Evolutionary conservation across 1,140 invertebrate genomes (phyloP), one percentile per base, ranked within the genome.

Genomic region (Anthonomus grandis): DNA sequence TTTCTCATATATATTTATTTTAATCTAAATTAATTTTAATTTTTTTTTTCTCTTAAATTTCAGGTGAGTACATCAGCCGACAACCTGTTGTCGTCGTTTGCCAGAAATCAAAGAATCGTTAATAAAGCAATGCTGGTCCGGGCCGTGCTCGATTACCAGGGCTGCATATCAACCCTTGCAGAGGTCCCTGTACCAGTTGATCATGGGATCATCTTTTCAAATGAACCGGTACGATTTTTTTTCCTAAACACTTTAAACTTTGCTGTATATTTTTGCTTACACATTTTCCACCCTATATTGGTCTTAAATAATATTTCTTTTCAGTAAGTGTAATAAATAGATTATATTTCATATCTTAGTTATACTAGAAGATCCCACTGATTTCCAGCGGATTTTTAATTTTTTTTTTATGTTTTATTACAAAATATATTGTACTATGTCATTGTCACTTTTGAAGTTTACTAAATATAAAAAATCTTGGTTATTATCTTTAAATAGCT

Each of bases 61-160:
- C 13, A 55, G 52, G 52, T 55, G 52, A 55, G 52, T 55, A 55
- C 22, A 46, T 42, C 39, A 21, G 23, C n/a, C n/a, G n/a, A n/a
- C n/a, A 39, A 22, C 31, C 10, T 10, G 12, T 45, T 22, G 47
- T 49, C 41, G 39, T 25, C 44, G 12, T 19, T 15, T 21, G 39
- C 51, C 41, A 34, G 39, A 36, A 53, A 24, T 45, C 6, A 44
- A 44, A n/a, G n/a, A n/a, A 39, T 21, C 15, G 17, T 53, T 44
- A 53, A 41, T 53, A 53, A 52, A 53, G 51, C n/a, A 44, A 53
- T 53, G 51, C 41, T 53, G 23, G 39, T 53, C 39, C 17, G 51
- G 19, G 51, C 51, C 24, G 51, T 53, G 45, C 38, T 53, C 27
- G 51, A 53, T 31, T 53, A 53, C 51, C 51, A 53, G 24, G 51